phyloP scores from a whole-genome alignment of 2,113 vertebrate species.

The Urocynchramus pylzowi region DNA sequence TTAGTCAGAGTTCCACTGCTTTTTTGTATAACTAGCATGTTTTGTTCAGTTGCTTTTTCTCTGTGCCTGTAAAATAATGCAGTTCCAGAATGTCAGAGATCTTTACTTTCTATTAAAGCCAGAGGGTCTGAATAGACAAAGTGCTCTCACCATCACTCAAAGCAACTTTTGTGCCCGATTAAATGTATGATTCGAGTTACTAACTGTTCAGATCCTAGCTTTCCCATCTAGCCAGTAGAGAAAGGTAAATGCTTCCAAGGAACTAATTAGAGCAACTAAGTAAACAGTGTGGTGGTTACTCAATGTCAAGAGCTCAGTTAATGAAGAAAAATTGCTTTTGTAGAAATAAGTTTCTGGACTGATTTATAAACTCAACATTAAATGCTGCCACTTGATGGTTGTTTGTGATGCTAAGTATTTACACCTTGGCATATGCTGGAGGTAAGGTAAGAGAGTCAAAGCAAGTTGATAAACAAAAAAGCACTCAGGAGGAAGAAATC shows the following conservation, averaged over 20 bases:
- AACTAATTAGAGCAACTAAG: background rate
- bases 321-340: slow-evolving; percentile 3
- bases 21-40: background rate
- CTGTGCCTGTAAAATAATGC: background rate
- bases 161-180: background rate
- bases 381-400: background rate
- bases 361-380: background rate
- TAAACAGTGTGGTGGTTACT: background rate
- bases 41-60: background rate
- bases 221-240: background rate
- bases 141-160: background rate
- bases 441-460: background rate
- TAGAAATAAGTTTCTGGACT: background rate
- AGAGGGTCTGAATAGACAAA: background rate
- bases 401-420: background rate
- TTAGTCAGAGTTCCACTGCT: background rate
- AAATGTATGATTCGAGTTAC: background rate
- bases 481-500: background rate
- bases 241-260: background rate
- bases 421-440: background rate
- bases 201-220: background rate
- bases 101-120: background rate
- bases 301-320: background rate
- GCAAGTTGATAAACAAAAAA: background rate
- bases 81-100: background rate